Evolutionary conservation across 2,113 vertebrate species (phyloP), one percentile per base, ranked within the genome.

Genomic region (Bettongia penicillata): DNA sequence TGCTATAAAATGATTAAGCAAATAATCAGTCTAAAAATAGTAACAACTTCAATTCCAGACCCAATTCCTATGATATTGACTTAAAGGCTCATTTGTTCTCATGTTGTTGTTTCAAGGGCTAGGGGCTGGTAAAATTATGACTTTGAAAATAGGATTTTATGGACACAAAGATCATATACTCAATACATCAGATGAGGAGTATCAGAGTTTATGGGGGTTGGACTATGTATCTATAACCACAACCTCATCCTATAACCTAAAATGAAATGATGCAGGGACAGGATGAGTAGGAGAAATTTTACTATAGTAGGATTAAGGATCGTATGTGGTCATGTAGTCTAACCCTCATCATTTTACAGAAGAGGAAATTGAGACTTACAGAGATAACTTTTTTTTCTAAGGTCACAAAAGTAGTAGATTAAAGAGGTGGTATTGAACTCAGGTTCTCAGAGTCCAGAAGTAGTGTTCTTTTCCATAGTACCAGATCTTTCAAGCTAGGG

Each of bases 1-100:
- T 26, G 91, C 57, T 94, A 16, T 93, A 96, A 94, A 91, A 51
- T 49, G 48, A 90, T 90, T 8, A 48, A 90, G 19, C 16, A 43
- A 84, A 16, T 43, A 6, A 84, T 84, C 16, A 84, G n/a, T 84
- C 16, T 84, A 84, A 84, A 84, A 84, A 22, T 77, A 77, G 68
- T 77, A 77, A 77, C 57, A 61, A 61, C 26, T 43, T 77, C 68
- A n/a, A 43, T 77, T 7, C 68, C 37, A 77, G 68, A 77, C 37
- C n/a, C 68, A 43, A 43, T 37, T 19, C 37, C 84, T 94, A 24
- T 4, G 24, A 8, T 77, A 90, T 92, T 31, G 55, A 61, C 53
- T 77, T 48, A 84, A 68, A 94, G 92, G 90, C 91, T 94, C 91
- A 91, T 89, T 19, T 91, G 31, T 28, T n/a, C 19, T 8, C 16